Base-by-base conservation (phyloP, 1,140 invertebrate genomes). In the Drosophila bifasciata region DNA sequence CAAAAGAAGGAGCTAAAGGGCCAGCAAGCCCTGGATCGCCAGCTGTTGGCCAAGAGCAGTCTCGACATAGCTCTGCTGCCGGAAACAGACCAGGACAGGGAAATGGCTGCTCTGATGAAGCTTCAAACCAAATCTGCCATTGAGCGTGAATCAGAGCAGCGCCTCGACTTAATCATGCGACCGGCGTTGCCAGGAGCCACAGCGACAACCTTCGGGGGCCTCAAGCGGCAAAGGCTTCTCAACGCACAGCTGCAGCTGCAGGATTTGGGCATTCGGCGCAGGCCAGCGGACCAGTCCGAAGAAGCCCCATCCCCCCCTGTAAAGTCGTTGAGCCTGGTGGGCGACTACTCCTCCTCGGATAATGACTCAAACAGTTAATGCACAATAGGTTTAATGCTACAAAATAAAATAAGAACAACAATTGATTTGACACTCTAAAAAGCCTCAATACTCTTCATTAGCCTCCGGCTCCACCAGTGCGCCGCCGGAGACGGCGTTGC, bases 71-170 rank as follows among this genome's bases (percentile, higher is more conserved):
- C 93, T 41, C 92, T 98, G 15, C 91, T 98, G 2, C 94, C 95
- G 4, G 97, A 98, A 92, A 93, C 93, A 36, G 94, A 95, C 68
- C 95, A 97, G 67, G 97, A 98, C 83, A 92, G 94, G 49, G 94
- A 95, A 91, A 92, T 97, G 89, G 97, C 97, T 1, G 93, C 94
- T 3, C 92, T 98, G 17, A 92, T 98, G 46, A 94, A 95, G 41
- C 83, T 95, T 2, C 93, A 93, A 80, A 94, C 94, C 4, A 92
- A 92, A 48, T 90, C 83, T 7, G 93, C 93, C 44, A 91, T 92
- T 52, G 85, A 91, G 50, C 52, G 74, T 3, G 93, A 94, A 53
- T 90, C 81, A 2, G 80, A 92, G 32, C 91, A 92, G 41, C 92
- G 94, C 48, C 92, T 81, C 45, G 92, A 93, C 59, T 93, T 95